phyloP scores from a whole-genome alignment of 2,888 invertebrate species.

The Lingula anatina region DNA sequence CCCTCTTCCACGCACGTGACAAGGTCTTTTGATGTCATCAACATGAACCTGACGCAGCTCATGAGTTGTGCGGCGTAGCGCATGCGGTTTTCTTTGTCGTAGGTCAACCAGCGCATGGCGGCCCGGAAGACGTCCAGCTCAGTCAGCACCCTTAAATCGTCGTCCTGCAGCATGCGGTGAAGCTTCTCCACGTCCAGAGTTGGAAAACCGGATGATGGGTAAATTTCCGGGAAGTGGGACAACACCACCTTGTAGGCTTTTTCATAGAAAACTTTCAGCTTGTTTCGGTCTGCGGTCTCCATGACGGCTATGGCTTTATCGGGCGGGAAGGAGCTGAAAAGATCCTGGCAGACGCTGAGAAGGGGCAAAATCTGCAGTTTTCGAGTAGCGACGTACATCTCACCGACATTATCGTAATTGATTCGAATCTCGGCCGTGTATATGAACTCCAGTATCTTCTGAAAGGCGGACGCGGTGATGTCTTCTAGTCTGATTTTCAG shows the following conservation, averaged over 20 bases:
- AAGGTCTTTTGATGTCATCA: too few relatives aligned
- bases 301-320: conserved; percentile 1
- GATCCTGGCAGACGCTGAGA: not conserved
- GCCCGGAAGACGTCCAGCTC: conserved; percentile 31
- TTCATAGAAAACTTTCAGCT: too few relatives aligned
- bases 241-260: too few relatives aligned
- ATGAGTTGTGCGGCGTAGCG: too few relatives aligned
- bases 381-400: conserved; percentile 20
- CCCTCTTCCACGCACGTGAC: too few relatives aligned
- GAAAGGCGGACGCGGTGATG: conserved; percentile 23
- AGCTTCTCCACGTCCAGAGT: conserved; percentile 16
- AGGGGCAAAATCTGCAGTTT: conserved; percentile 2
- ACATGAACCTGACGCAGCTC: too few relatives aligned
- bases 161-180: conserved; percentile 16
- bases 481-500: not conserved
- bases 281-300: too few relatives aligned
- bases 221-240: too few relatives aligned
- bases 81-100: too few relatives aligned
- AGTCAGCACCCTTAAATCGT: conserved; percentile 18
- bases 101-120: conserved; percentile 26
- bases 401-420: conserved; percentile 16
- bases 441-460: conserved; percentile 22
- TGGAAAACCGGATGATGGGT: too few relatives aligned
- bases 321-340: not conserved
- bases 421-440: conserved; percentile 22